Percentiles rank a stretch among this genome's conserved stretches.
Conservation (phyloP, 2,113 vertebrate genomes). For the Anarhynchus alexandrinus region DNA sequence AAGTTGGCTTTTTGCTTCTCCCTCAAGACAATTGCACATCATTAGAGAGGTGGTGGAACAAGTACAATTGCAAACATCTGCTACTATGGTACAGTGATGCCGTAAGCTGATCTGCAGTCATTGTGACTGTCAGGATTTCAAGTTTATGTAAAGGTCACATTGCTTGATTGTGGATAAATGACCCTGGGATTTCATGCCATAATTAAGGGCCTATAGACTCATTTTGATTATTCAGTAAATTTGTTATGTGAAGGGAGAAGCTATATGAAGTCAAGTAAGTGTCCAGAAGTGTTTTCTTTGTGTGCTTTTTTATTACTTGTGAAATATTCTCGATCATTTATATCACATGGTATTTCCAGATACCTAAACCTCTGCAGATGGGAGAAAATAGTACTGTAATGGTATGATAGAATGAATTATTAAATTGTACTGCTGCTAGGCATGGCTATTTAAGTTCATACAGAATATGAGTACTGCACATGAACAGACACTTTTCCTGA, state of each 20-base stretch:
- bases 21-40: slow-evolving; percentile 10
- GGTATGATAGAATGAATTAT: not conserved
- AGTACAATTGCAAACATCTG: slow-evolving; percentile 34
- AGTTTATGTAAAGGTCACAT: slow-evolving; percentile 18
- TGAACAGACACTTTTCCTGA: not conserved
- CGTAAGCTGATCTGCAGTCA: not conserved
- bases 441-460: not conserved
- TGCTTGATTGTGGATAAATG: not conserved
- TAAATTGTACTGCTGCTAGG: not conserved
- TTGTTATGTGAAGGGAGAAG: not conserved
- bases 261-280: not conserved
- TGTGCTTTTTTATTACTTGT: not conserved
- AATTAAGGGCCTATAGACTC: not conserved
- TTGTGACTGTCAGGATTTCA: not conserved
- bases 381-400: not conserved
- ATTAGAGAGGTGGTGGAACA: slow-evolving; percentile 19
- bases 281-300: not conserved
- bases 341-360: not conserved
- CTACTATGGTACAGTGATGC: not conserved
- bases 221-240: not conserved
- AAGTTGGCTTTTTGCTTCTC: slow-evolving; percentile 22
- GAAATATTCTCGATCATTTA: not conserved
- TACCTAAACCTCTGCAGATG: not conserved
- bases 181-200: not conserved
- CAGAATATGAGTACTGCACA: not conserved